Conservation (phyloP, 2,888 invertebrate species). For the Tuberolachnus salignus region DNA sequence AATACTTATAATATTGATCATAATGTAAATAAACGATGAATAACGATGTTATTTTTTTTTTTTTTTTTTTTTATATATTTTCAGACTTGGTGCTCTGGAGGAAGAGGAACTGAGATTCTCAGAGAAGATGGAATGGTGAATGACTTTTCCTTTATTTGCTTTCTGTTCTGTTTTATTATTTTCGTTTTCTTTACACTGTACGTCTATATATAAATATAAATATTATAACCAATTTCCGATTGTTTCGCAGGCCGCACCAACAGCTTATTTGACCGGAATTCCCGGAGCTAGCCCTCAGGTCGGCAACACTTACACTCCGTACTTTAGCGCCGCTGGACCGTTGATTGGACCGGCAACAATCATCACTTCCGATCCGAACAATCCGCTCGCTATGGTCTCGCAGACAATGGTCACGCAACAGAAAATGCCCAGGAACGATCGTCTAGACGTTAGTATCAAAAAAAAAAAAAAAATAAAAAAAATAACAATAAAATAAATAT, state of each 20-base stretch:
- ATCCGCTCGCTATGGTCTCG: constrained; percentile 78
- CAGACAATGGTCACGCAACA: constrained; percentile 86
- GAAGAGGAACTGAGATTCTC: too few relatives aligned
- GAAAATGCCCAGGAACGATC: constrained; percentile 92
- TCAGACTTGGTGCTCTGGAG: too few relatives aligned
- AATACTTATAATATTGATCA: too few relatives aligned
- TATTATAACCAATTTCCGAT: too few relatives aligned
- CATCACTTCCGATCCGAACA: constrained; percentile 87
- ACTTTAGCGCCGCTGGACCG: constrained; percentile 79
- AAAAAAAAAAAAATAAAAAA: constrained; percentile 73
- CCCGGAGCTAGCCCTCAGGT: constrained; percentile 70
- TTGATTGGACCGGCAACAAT: constrained; percentile 63
- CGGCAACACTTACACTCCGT: constrained; percentile 88
- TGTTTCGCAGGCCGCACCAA: constrained; percentile 67
- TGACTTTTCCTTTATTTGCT: too few relatives aligned
- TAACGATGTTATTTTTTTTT: too few relatives aligned
- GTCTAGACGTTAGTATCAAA: constrained; percentile 81
- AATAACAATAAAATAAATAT: too few relatives aligned
- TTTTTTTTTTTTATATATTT: too few relatives aligned
- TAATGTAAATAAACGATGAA: too few relatives aligned
- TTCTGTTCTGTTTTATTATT: too few relatives aligned
- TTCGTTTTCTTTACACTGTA: too few relatives aligned
- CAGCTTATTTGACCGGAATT: constrained; percentile 90
- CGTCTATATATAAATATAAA: neutral
- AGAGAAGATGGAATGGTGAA: too few relatives aligned